A percentile compares a stretch with the other conserved stretches of the same genome.
Evolutionary conservation across 2,113 vertebrate genomes (phyloP).

Genomic region (Panurus biarmicus): DNA sequence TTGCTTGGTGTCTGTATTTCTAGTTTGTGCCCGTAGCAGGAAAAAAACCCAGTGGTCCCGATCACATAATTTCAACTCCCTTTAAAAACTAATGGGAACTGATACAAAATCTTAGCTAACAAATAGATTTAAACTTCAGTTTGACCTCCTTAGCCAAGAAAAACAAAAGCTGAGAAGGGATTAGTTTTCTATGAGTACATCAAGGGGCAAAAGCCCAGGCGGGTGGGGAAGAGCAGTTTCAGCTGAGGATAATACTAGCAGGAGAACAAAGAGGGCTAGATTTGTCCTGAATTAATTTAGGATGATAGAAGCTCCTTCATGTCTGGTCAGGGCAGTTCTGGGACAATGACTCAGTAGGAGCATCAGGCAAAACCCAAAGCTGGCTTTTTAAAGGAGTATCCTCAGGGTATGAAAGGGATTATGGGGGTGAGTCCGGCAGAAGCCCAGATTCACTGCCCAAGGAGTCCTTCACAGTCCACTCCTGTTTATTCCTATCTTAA

Average conservation of each 20-base stretch:
- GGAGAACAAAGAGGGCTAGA: neutral
- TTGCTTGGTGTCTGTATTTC: neutral
- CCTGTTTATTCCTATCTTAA: neutral
- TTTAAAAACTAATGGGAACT: neutral
- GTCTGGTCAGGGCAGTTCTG: neutral
- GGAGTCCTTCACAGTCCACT: neutral
- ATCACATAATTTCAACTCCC: neutral
- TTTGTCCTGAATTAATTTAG: neutral
- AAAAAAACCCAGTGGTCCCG: neutral
- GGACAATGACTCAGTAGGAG: neutral
- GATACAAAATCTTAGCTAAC: neutral
- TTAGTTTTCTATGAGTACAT: neutral
- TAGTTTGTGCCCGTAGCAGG: neutral
- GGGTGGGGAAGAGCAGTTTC: neutral
- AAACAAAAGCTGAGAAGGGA: neutral
- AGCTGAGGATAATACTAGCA: neutral
- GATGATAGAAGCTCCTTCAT: neutral
- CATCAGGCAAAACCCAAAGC: neutral
- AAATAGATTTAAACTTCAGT: neutral
- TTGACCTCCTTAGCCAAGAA: conserved; percentile 3
- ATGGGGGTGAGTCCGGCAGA: neutral
- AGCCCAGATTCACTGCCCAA: neutral
- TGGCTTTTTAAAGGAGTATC: neutral
- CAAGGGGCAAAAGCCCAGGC: neutral
- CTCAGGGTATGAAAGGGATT: neutral